Conservation (phyloP, 2,113 vertebrate species). For the Toxostoma redivivum region DNA sequence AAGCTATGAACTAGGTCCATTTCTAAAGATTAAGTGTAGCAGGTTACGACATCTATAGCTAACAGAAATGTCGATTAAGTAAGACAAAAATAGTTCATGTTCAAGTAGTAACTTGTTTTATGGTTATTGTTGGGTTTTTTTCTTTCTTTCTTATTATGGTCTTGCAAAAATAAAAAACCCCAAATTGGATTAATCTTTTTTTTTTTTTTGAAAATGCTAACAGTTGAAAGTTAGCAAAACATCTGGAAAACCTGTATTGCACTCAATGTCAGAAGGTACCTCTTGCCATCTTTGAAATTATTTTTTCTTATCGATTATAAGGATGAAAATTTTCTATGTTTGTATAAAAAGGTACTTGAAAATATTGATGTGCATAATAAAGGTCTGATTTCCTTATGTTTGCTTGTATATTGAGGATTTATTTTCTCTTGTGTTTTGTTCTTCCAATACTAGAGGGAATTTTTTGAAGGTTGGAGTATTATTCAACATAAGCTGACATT, state of each 20-base stretch:
- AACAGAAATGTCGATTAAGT: constrained; percentile 26
- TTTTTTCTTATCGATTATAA: neutral
- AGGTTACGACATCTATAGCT: neutral
- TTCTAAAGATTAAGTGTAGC: neutral
- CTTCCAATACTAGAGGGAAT: neutral
- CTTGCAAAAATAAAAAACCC: neutral
- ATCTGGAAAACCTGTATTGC: neutral
- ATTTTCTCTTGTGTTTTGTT: neutral
- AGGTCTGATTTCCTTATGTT: neutral
- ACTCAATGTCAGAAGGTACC: neutral
- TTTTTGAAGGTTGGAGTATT: neutral
- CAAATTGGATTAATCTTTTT: neutral
- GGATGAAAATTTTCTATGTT: neutral
- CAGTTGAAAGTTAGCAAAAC: neutral
- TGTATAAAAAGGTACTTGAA: neutral
- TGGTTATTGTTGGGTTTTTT: neutral
- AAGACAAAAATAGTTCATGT: constrained; percentile 19
- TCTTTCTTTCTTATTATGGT: neutral
- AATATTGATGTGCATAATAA: neutral
- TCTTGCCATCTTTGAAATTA: neutral
- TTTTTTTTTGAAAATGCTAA: neutral
- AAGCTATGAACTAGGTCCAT: neutral
- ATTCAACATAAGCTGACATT: neutral
- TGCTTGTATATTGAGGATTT: neutral
- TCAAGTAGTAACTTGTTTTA: neutral